phyloP scores from a whole-genome alignment of 2,888 invertebrate species.

The Glyphotaelius pellucidus region DNA sequence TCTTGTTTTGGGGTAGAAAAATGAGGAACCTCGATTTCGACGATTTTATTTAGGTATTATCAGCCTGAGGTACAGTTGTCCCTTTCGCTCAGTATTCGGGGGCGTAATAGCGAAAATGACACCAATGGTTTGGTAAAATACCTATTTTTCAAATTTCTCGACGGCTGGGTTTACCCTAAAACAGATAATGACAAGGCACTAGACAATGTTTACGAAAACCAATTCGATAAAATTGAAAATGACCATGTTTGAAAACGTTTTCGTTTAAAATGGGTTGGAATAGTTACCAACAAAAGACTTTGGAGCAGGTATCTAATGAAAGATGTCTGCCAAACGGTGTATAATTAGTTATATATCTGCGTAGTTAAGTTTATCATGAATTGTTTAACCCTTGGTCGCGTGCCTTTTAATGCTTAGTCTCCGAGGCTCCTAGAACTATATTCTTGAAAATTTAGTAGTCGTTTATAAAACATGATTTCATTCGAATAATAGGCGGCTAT shows the following conservation, averaged over 20 bases:
- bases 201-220: neutral
- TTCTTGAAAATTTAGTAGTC: neutral
- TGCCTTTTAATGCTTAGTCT: conserved; percentile 7
- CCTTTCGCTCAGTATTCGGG: too few species aligned
- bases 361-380: neutral
- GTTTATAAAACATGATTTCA: neutral
- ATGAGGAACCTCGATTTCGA: too few species aligned
- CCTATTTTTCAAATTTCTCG: too few species aligned
- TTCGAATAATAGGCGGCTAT: neutral
- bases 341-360: neutral
- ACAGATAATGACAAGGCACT: neutral
- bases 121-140: too few species aligned
- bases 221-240: neutral
- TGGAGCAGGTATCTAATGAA: neutral
- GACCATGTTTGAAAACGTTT: neutral
- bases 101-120: too few species aligned
- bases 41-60: too few species aligned
- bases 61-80: too few species aligned
- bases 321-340: neutral
- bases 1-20: too few species aligned
- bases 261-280: neutral
- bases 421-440: neutral
- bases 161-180: neutral
- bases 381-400: conserved; percentile 10
- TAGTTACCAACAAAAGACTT: neutral